Percentiles rank a stretch among this genome's conserved stretches.
Evolutionary conservation across 2,797 vertebrate species (phyloP).

Genomic region (Mionectes olivaceus): DNA sequence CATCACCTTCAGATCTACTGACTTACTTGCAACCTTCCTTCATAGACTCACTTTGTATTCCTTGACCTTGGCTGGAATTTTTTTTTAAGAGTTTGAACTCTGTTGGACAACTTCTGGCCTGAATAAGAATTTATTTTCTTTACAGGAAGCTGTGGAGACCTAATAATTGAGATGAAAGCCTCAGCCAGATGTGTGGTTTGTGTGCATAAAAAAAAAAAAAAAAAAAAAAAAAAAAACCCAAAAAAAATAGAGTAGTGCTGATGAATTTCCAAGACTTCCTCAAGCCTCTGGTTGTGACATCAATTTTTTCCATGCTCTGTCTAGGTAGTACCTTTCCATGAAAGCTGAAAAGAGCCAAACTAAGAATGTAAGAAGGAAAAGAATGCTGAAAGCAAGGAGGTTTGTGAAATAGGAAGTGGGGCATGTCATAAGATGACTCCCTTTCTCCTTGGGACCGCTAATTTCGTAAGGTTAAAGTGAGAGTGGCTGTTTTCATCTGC

Average conservation of each 20-base stretch:
- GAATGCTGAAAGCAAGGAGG: background rate
- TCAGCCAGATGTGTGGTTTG: background rate
- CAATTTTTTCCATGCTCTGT: background rate
- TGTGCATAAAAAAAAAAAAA: background rate
- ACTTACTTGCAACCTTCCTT: slow-evolving; percentile 54
- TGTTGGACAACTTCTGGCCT: background rate
- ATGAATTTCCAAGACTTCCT: background rate
- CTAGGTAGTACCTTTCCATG: background rate
- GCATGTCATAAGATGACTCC: background rate
- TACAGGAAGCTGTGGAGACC: background rate
- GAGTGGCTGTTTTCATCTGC: background rate
- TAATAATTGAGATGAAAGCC: background rate
- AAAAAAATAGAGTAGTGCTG: background rate
- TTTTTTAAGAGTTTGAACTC: slow-evolving; percentile 35
- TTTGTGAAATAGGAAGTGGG: background rate
- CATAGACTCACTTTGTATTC: slow-evolving; percentile 26
- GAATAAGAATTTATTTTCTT: slow-evolving; percentile 31
- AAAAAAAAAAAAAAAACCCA: background rate
- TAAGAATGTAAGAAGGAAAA: background rate
- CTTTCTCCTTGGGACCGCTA: background rate
- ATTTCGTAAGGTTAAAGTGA: background rate
- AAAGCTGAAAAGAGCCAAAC: background rate
- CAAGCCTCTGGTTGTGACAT: background rate
- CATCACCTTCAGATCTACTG: slow-evolving; percentile 72
- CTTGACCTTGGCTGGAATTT: slow-evolving; percentile 51